Evolutionary conservation across 2,113 vertebrate species (phyloP), one percentile per base, ranked within the genome.

Genomic region (Atlantisia rogersi): DNA sequence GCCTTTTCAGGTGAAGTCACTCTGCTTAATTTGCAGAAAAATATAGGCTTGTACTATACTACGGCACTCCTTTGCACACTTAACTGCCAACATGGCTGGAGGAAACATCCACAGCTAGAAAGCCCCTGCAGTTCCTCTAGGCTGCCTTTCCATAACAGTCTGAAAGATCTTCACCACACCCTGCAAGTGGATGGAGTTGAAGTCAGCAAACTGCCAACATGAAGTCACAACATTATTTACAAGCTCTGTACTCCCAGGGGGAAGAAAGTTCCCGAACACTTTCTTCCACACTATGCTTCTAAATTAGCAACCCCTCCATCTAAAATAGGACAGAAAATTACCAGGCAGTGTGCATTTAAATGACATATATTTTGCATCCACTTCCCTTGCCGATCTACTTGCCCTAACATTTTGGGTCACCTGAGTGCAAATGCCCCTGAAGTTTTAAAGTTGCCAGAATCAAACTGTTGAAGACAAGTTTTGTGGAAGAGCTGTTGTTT

Each of bases 1-100:
- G 55, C 22, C n/a, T 74, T 90, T 83, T 70, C 37, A 88, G 75
- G 31, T 50, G 32, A 88, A 82, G 18, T 11, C 48, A 50, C 32
- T 48, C 22, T 17, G 44, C 40, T 10, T 44, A 17, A 74, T 78
- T 46, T 59, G 15, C 60, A 88, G 20, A 86, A 92, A 86, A 86
- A 59, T 1, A 58, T 0, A 2, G 44, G 24, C 44, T 6, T 59
- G 15, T 12, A 65, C 17, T 46, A 28, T 16, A 50, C 21, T 52
- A 29, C n/a, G 59, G 21, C 5, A 4, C 12, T 81, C 31, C 40
- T 42, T 32, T 11, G 12, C 37, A 91, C 31, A 37, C 28, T 82
- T 56, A 76, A 55, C 40, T 74, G 58, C 35, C 42, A 81, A 22
- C 15, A 19, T 1, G 2, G 42, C 16, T 29, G 35, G 46, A 80